Evolutionary conservation across 1,140 invertebrate genomes (phyloP).

Genomic region (Papilio polytes): DNA sequence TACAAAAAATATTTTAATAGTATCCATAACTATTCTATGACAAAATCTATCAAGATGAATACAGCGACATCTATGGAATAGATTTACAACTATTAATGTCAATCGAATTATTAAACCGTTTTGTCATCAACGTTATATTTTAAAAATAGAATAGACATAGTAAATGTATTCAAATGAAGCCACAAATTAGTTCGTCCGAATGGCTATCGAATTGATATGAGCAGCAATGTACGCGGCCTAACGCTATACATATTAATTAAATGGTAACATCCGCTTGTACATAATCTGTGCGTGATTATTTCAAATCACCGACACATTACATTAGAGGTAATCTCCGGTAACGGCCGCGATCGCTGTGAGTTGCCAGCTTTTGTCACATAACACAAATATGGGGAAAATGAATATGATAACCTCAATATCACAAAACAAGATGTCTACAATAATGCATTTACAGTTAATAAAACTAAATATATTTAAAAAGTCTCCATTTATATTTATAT

Average conservation of each 20-base stretch:
- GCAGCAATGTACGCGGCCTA: slow-evolving; percentile 23
- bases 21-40: not conserved
- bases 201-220: slow-evolving; percentile 14
- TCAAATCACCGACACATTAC: slow-evolving; percentile 80
- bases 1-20: not conserved
- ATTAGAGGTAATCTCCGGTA: slow-evolving; percentile 79
- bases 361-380: slow-evolving; percentile 63
- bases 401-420: too few relatives aligned
- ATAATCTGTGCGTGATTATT: slow-evolving; percentile 79
- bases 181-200: slow-evolving; percentile 12
- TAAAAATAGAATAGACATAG: slow-evolving; percentile 17
- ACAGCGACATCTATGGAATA: not conserved
- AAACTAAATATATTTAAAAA: too few relatives aligned
- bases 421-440: too few relatives aligned
- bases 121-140: not conserved
- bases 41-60: not conserved
- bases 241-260: slow-evolving; percentile 68
- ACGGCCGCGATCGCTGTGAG: slow-evolving; percentile 64
- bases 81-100: not conserved
- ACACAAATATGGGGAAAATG: slow-evolving; percentile 57
- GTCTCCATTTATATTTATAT: too few relatives aligned
- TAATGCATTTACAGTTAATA: too few relatives aligned
- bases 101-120: not conserved
- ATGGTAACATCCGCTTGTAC: slow-evolving; percentile 60
- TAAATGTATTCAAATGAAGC: not conserved